phyloP scores from a whole-genome alignment of 2,888 invertebrate genomes.

The Lasioglossum morio region DNA sequence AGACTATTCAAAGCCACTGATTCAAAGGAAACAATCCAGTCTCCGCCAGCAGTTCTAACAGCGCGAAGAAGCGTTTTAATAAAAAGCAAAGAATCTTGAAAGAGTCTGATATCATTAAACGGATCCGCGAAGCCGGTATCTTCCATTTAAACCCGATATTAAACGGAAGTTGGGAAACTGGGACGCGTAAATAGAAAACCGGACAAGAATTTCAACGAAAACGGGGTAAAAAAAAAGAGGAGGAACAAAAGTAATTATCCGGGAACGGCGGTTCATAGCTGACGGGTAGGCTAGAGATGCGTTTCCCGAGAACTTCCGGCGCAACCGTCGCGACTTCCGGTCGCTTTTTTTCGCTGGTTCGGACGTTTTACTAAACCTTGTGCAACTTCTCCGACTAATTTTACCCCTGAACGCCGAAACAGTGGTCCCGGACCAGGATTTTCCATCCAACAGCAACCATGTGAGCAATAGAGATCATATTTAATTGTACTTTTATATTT shows the following conservation, averaged over 20 bases:
- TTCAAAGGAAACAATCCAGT: background rate
- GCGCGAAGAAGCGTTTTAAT: background rate
- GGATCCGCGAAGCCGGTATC: background rate
- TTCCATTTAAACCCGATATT: constrained; percentile 27
- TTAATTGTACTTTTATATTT: no score
- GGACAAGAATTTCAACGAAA: constrained; percentile 13
- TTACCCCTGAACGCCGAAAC: constrained; percentile 10
- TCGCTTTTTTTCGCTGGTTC: constrained; percentile 39
- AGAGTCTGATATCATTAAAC: constrained; percentile 9
- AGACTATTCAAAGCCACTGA: background rate
- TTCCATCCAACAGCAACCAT: background rate
- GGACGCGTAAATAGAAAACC: constrained; percentile 38
- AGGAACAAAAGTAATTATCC: constrained; percentile 45
- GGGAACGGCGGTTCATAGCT: constrained; percentile 26
- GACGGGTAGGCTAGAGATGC: constrained; percentile 41
- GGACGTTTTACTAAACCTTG: constrained; percentile 41
- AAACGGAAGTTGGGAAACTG: constrained; percentile 37
- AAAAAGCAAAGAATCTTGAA: background rate
- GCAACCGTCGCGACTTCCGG: constrained; percentile 30
- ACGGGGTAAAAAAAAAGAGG: background rate
- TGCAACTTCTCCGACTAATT: constrained; percentile 64
- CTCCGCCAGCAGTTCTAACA: background rate
- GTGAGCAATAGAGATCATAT: background rate
- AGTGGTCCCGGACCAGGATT: background rate
- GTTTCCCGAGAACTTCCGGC: constrained; percentile 38